Conservation (phyloP, 2,113 vertebrate species). For the Collichthys lucidus region DNA sequence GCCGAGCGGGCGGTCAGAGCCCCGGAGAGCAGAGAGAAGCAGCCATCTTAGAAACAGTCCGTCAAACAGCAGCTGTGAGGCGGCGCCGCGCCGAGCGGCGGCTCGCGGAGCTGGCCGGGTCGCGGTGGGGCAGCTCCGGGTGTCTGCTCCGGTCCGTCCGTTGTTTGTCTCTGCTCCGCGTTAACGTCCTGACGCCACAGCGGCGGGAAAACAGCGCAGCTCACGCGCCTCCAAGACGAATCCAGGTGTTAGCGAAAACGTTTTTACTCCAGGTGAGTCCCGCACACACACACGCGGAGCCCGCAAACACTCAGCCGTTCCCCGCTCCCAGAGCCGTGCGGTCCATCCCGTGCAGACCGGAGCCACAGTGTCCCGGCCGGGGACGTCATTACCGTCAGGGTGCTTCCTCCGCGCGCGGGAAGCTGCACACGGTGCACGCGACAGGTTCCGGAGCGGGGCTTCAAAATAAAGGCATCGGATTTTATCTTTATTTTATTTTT, state of each 20-base stretch:
- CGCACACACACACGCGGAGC: background rate
- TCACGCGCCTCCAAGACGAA: too few species aligned
- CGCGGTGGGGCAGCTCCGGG: constrained; percentile 22
- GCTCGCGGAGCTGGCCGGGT: constrained; percentile 3
- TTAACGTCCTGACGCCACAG: too few species aligned
- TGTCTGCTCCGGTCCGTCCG: constrained; percentile 49
- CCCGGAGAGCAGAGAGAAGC: background rate
- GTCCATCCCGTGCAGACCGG: constrained; percentile 64
- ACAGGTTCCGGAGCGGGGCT: accelerated
- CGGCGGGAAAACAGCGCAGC: too few species aligned
- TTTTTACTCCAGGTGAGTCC: background rate
- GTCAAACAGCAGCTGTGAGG: background rate
- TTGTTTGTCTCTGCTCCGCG: constrained; percentile 55
- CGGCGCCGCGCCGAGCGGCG: background rate
- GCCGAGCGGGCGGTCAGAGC: accelerated
- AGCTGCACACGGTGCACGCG: accelerated
- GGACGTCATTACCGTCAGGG: constrained; percentile 52
- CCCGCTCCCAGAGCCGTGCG: constrained; percentile 35
- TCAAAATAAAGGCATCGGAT: constrained; percentile 48
- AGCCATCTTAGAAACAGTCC: background rate
- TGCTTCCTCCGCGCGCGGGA: background rate
- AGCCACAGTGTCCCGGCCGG: constrained; percentile 56
- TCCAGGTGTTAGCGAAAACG: background rate
- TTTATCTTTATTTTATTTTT: too few species aligned
- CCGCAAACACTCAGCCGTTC: constrained; percentile 27